Evolutionary conservation across 1,140 invertebrate genomes (phyloP).

Genomic region (Melanaphis sacchari): DNA sequence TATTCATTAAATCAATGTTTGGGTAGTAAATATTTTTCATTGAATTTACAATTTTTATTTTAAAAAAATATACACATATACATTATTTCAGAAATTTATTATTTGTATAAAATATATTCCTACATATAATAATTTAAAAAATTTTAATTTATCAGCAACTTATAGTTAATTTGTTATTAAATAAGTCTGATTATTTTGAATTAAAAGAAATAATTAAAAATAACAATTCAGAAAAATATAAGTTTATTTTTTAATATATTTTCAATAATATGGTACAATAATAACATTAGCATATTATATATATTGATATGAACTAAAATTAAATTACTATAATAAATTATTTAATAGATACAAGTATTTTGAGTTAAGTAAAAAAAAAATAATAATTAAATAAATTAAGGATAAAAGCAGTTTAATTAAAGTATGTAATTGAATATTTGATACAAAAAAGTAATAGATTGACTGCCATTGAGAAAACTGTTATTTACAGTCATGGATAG

Average conservation of each 20-base stretch:
- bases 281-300: slow-evolving; percentile 13
- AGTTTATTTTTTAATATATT: slow-evolving; percentile 41
- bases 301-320: slow-evolving; percentile 29
- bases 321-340: slow-evolving; percentile 31
- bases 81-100: not conserved
- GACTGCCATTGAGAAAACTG: slow-evolving; percentile 36
- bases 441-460: slow-evolving; percentile 51
- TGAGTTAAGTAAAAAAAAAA: slow-evolving; percentile 47
- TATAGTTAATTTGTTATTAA: not conserved
- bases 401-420: slow-evolving; percentile 23
- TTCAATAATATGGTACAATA: slow-evolving; percentile 27
- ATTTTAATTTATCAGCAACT: not conserved
- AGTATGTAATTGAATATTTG: slow-evolving; percentile 43
- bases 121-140: not conserved
- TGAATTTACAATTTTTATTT: no score
- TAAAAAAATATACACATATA: no score
- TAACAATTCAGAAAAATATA: slow-evolving; percentile 25
- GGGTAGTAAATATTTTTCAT: no score
- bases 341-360: not conserved
- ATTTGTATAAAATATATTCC: not conserved
- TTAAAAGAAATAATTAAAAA: slow-evolving; percentile 29
- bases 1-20: no score
- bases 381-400: slow-evolving; percentile 47
- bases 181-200: slow-evolving; percentile 25
- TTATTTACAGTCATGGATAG: slow-evolving; percentile 52